Conservation (phyloP, 1,140 invertebrate species). For the Ctenoplectra terminalis region DNA sequence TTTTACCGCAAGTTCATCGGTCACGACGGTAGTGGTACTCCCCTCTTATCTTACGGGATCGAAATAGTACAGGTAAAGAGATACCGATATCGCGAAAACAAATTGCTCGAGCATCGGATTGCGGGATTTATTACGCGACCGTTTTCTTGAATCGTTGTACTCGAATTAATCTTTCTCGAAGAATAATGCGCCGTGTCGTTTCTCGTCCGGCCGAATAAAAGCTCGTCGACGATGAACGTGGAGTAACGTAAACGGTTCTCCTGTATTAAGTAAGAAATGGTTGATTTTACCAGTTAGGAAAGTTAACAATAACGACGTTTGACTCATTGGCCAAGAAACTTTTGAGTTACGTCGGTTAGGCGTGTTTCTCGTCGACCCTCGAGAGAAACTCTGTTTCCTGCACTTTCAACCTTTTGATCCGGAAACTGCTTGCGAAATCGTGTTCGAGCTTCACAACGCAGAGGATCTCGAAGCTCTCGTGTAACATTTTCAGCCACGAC, state of each 20-base stretch:
- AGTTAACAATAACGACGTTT: slow-evolving; percentile 3
- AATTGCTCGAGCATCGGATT: background rate
- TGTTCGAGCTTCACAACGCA: background rate
- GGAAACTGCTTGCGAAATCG: slow-evolving; percentile 21
- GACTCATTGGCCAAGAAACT: slow-evolving; percentile 7
- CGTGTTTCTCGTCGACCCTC: background rate
- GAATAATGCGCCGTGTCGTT: background rate
- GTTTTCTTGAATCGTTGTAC: background rate
- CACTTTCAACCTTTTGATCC: slow-evolving; percentile 19
- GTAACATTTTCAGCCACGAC: background rate
- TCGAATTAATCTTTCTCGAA: background rate
- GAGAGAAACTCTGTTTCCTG: slow-evolving; percentile 8
- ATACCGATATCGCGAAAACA: background rate
- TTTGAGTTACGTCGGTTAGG: background rate
- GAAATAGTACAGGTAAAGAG: background rate
- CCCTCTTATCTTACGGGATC: no score
- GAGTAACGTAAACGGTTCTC: background rate
- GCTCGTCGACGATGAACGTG: no score
- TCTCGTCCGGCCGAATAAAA: background rate
- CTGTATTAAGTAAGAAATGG: background rate
- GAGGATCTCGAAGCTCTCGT: background rate
- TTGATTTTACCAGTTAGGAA: background rate
- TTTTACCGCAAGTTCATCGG: slow-evolving; percentile 1
- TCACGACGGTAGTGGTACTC: background rate
- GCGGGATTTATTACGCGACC: background rate